Evolutionary conservation across 2,797 vertebrate species (phyloP), one percentile per base, ranked within the genome.

Genomic region (Coendou prehensilis): DNA sequence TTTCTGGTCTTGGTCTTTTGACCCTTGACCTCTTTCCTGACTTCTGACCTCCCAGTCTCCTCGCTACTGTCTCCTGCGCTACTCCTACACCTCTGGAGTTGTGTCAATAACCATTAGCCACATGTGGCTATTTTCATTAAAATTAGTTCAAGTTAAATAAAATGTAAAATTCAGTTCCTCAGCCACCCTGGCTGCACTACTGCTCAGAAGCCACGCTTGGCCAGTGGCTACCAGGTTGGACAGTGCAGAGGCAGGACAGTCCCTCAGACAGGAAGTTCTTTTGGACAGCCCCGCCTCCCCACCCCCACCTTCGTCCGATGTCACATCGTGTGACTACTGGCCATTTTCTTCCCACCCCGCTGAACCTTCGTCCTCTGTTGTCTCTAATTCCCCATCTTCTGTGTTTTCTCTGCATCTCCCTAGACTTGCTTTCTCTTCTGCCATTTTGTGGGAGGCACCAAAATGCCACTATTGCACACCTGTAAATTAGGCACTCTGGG

Each of bases 1-100:
- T 82, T 89, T 89, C 84, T 90, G 33, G 37, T 71, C 56, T 20
- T 54, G 61, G 30, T 64, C 37, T 93, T 78, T 91, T 59, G 87
- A 81, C 9, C 8, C 9, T 83, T 83, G 69, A 87, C 75, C 33
- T 78, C 79, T 89, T 67, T 59, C 52, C 63, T 84, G 69, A 88
- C 61, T 33, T 80, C 59, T 54, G 81, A 71, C 56, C 75, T 69
- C 54, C 82, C 23, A 41, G 69, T 47, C 71, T 47, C 54, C 82
- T 63, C 41, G 41, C 57, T 69, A 22, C 30, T 18, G 76, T 69
- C n/a, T 90, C 30, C 45, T 57, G 15, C 1, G 56, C 14, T 78
- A 41, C 22, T 37, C 86, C 10, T n/a, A 64, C 41, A 23, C 37
- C 22, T 79, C 56, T 95, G 64, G 79, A 50, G 30, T n/a, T 63